Conservation (phyloP, 92 coral and sea anemone species). For the Parazoanthus atlanticus region DNA sequence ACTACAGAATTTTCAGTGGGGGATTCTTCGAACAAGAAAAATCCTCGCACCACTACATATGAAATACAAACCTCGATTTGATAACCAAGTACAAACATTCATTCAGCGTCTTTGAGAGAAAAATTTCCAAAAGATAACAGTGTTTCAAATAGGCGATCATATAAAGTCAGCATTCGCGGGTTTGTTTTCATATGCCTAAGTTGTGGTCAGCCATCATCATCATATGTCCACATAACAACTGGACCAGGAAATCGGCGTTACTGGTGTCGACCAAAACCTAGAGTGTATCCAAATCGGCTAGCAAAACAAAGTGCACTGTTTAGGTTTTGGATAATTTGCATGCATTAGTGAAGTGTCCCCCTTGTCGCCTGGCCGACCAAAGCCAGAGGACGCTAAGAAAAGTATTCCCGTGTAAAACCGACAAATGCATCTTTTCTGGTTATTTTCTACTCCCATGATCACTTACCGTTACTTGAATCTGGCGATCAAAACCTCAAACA, state of each 20-base stretch:
- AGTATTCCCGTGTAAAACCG: neutral
- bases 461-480: neutral
- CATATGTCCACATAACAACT: neutral
- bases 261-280: neutral
- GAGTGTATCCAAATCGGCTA: neutral
- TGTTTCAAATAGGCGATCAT: neutral
- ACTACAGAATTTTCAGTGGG: neutral
- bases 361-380: neutral
- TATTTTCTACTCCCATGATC: neutral
- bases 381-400: neutral
- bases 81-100: neutral
- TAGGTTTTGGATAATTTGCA: neutral
- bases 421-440: neutral
- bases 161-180: neutral
- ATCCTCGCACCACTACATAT: neutral
- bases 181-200: neutral
- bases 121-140: neutral
- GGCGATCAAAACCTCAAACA: neutral
- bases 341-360: neutral
- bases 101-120: neutral
- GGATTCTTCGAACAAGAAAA: neutral
- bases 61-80: neutral
- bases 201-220: neutral
- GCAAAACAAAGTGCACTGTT: neutral
- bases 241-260: neutral